Conservation (phyloP, 1,140 invertebrate species). For the Zaprionus camerounensis region DNA sequence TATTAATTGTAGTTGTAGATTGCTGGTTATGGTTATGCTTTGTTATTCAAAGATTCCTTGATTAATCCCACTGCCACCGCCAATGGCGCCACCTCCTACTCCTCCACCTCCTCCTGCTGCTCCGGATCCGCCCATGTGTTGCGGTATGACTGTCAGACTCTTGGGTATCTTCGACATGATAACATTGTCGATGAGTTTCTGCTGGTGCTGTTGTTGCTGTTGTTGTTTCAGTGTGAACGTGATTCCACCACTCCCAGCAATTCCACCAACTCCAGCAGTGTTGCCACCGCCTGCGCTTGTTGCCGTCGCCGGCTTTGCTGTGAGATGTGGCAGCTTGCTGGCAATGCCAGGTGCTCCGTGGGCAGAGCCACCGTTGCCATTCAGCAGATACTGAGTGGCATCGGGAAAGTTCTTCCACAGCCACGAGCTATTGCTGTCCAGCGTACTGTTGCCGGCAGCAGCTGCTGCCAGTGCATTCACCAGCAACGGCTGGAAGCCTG, state of each 20-base stretch:
- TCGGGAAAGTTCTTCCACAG: conserved; percentile 82
- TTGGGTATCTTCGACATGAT: conserved; percentile 90
- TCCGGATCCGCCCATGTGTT: conserved; percentile 74
- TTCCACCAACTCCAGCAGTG: neutral
- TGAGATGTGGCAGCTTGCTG: conserved; percentile 68
- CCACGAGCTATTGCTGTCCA: conserved; percentile 69
- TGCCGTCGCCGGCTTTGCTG: conserved; percentile 64
- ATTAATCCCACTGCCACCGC: conserved; percentile 6
- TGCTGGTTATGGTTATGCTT: neutral
- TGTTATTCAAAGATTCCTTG: conserved; percentile 17
- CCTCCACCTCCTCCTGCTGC: neutral
- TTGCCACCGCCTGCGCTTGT: conserved; percentile 32
- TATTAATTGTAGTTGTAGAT: conserved; percentile 6
- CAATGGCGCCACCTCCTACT: neutral
- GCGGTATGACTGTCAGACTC: conserved; percentile 90
- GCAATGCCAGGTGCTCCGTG: neutral
- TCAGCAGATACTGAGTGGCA: conserved; percentile 68
- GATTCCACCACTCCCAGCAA: conserved; percentile 10
- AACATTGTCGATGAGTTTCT: conserved; percentile 77
- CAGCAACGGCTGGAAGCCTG: conserved; percentile 22
- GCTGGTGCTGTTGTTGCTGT: conserved; percentile 65
- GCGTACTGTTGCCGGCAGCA: conserved; percentile 23
- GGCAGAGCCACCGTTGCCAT: conserved; percentile 52
- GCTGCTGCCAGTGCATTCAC: conserved; percentile 28
- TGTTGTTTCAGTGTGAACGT: conserved; percentile 58